These are phyloP conservation scores for Nilaparvata lugens DNA, from an alignment of 1,140 invertebrate genomes.

Conservation along the genomic window DNA sequence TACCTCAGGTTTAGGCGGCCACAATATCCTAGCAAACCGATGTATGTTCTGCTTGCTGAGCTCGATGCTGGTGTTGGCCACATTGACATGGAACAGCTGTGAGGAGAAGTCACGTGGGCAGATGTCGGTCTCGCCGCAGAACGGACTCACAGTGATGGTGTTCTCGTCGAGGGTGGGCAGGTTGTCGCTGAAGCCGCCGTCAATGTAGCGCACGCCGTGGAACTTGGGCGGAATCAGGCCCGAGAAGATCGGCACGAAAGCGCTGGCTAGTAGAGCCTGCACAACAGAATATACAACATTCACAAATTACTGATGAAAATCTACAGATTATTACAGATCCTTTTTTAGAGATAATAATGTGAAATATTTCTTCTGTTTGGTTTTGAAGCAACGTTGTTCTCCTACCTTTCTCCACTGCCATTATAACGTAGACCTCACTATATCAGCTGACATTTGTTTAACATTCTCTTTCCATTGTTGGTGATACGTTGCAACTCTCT, in stretches of 20 bases:
- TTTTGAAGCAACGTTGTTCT: neutral
- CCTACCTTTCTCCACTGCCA: neutral
- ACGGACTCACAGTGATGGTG: conserved; percentile 95
- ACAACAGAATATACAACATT: conserved; percentile 17
- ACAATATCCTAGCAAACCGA: conserved; percentile 81
- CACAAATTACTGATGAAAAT: neutral
- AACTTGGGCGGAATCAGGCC: conserved; percentile 84
- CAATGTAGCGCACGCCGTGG: conserved; percentile 86
- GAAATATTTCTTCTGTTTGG: neutral
- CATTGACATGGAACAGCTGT: conserved; percentile 79
- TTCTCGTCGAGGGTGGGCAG: conserved; percentile 86
- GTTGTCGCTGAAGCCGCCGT: conserved; percentile 95
- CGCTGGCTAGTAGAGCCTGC: conserved; percentile 82
- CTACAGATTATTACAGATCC: neutral
- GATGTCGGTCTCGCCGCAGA: conserved; percentile 96
- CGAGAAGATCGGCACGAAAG: conserved; percentile 95
- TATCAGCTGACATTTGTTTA: too few species aligned
- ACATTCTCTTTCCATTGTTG: too few species aligned
- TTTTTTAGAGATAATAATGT: neutral
- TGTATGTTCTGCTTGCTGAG: conserved; percentile 87
- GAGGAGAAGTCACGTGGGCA: conserved; percentile 86
- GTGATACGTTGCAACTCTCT: too few species aligned
- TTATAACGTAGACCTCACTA: neutral
- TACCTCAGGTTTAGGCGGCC: conserved; percentile 89
- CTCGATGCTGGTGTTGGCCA: conserved; percentile 93